A percentile compares a stretch with the other conserved stretches of the same genome.
Conservation (phyloP, 1,140 invertebrate species). For the honey bee (Apis mellifera) region Amel_HAv3.1 CM009941.2:7970001-7970500, state of each 20-base stretch:
- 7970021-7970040: background rate
- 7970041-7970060: background rate
- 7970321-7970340: too few species aligned
- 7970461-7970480: too few species aligned
- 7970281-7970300: too few species aligned
- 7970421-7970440: too few species aligned
- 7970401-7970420: too few species aligned
- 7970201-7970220: background rate
- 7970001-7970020: constrained; percentile 17
- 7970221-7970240: background rate
- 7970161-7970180: background rate
- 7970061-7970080: background rate
- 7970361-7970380: too few species aligned
- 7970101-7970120: background rate
- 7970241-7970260: background rate
- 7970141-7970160: too few species aligned
- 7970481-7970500: too few species aligned
- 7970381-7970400: too few species aligned
- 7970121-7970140: background rate
- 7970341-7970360: too few species aligned
- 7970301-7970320: too few species aligned
- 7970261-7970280: background rate
- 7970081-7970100: background rate
- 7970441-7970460: too few species aligned
- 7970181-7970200: background rate